Base-by-base conservation (phyloP, 2,113 vertebrate species). In the Clupea harengus region DNA sequence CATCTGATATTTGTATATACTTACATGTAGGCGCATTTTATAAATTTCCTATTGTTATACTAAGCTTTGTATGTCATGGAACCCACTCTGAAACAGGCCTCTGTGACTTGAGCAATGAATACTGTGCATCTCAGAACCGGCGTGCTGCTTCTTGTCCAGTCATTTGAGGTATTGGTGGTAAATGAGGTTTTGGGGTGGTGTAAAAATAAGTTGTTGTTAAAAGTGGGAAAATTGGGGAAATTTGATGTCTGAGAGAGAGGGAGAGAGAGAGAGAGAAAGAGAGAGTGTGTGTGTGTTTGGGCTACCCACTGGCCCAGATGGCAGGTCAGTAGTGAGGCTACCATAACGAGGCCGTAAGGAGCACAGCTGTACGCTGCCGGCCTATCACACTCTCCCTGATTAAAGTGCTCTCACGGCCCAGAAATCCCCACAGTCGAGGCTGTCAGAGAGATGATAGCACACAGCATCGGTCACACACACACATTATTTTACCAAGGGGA, bases 231-330 rank as follows among this genome's bases (percentile, higher is more conserved):
- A 25, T 28, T 25, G 10, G 64, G 64, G 22, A 28, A 10, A 67
- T 25, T 67, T 28, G 64, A 25, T 67, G 60, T 50, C 49, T 11
- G 49, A 50, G 8, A 13, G 49, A 50, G 50, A 52, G 3, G 2
- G 20, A 64, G 60, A 64, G 5, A 25, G 60, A 25, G 10, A 64
- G 22, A 64, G 60, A 25, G 60, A 25, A n/a, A n/a, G 54, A 18
- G 54, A 39, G 39, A 39, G 39, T 39, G 39, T 39, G 39, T 39
- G 39, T 39, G 39, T 72, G 22, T 25, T 72, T 54, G 22, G n/a
- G 64, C 86, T 90, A 84, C 84, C 86, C 86, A 89, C 88, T 72
- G 88, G 85, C 92, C 91, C 93, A 94, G 90, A 92, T 92, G 90
- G 91, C 72, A n/a, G 45, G 86, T 89, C 85, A 89, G 90, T 84